Conservation (phyloP, 2,888 invertebrate species). For the Lasioglossum malachurum region DNA sequence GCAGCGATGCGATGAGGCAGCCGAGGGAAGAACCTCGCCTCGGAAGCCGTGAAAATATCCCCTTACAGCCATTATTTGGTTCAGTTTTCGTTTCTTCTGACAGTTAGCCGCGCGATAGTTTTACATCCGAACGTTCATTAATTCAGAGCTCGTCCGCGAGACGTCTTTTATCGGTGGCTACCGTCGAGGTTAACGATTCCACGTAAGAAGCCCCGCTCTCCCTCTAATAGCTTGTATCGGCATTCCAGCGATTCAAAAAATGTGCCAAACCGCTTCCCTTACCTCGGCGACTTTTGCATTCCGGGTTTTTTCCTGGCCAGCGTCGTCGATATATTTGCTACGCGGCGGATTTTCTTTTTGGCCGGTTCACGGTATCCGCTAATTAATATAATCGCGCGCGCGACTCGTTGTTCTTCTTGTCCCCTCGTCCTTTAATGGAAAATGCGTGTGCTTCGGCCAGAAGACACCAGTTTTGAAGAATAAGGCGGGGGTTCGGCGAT, state of each 20-base stretch:
- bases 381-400: conserved; percentile 61
- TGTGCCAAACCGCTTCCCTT: conserved; percentile 68
- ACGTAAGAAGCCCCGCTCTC: conserved; percentile 64
- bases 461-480: conserved; percentile 6
- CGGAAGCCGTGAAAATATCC: conserved; percentile 48
- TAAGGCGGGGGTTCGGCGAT: neutral
- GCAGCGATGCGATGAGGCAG: neutral
- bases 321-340: conserved; percentile 45
- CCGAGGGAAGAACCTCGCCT: conserved; percentile 13
- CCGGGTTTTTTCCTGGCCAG: conserved; percentile 47
- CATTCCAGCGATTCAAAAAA: conserved; percentile 72
- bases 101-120: conserved; percentile 63
- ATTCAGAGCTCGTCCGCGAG: conserved; percentile 71
- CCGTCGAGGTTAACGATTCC: conserved; percentile 72
- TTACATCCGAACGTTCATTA: conserved; percentile 68
- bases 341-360: conserved; percentile 54
- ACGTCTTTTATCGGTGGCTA: conserved; percentile 66
- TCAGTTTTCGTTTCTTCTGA: conserved; percentile 59
- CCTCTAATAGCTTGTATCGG: conserved; percentile 76
- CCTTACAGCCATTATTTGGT: conserved; percentile 25
- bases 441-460: conserved; percentile 22
- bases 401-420: conserved; percentile 41
- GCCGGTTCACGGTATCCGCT: conserved; percentile 58
- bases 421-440: conserved; percentile 48
- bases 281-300: conserved; percentile 58